These are phyloP conservation scores for Acrocyrtus sp. DNA, from an alignment of 2,888 invertebrate genomes.

Conservation along the genomic window DNA sequence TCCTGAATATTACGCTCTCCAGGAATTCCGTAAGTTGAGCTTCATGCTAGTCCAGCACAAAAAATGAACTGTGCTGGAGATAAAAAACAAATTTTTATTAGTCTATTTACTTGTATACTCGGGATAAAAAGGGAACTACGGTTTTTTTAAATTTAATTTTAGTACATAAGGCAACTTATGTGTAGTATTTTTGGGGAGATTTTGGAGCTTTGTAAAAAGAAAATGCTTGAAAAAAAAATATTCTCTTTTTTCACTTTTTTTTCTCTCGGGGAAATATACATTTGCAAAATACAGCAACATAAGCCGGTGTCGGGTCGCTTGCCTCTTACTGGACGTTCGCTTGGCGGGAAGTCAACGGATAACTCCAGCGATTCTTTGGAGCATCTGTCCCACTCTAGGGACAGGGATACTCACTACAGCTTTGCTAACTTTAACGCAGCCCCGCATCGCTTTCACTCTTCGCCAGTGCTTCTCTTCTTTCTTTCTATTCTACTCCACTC, in stretches of 20 bases:
- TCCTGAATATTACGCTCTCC: conserved; percentile 83
- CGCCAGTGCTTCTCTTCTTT: conserved; percentile 4
- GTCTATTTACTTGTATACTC: neutral
- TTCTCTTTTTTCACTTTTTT: no score
- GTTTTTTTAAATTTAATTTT: no score
- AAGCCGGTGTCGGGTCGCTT: conserved; percentile 51
- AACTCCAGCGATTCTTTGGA: conserved; percentile 30
- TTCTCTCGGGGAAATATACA: no score
- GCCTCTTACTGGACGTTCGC: conserved; percentile 50
- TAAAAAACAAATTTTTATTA: neutral
- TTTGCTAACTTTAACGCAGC: conserved; percentile 33
- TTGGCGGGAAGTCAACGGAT: conserved; percentile 25
- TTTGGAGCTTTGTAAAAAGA: no score
- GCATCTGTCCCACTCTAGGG: conserved; percentile 29
- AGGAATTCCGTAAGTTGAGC: conserved; percentile 76
- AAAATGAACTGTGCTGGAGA: neutral
- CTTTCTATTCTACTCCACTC: conserved; percentile 1
- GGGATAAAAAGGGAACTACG: no score
- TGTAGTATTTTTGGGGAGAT: no score
- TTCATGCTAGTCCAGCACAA: neutral
- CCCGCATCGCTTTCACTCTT: neutral
- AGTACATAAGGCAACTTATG: no score
- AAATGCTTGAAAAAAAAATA: no score
- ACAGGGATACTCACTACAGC: conserved; percentile 41
- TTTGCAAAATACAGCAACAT: conserved; percentile 1